Evolutionary conservation across 2,888 invertebrate genomes (phyloP), one percentile per base, ranked within the genome.

Genomic region (Oscheius sp.): DNA sequence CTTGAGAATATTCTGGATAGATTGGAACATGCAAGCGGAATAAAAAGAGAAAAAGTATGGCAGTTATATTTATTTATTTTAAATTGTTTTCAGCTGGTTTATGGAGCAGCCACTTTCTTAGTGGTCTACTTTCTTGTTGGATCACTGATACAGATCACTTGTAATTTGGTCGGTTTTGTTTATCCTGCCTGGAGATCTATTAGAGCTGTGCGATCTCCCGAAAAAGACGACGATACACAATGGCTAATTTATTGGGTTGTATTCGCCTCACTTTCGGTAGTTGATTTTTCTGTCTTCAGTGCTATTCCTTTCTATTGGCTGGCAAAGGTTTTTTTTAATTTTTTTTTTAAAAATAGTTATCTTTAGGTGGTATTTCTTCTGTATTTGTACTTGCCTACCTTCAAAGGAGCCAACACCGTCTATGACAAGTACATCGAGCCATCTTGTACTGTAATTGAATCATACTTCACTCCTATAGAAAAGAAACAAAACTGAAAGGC

Each of bases 211-310:
- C 91, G 91, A 81, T 89, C 89, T 27, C 71, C 78, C 9, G 81
- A 86, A 76, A 91, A 91, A 81, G 90, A 91, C 16, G 80, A 80
- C 68, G 80, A 81, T 61, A 81, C 75, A 18, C 88, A 96, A 90
- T 99, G 98, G 98, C 91, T 98, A 82, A 96, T 94, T 0, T 98
- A 98, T 89, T 98, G 98, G 98, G 95, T 96, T n/a, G 95, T 96
- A 9, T 98, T 93, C 91, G 94, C 95, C 27, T 91, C 93, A 75
- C 95, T 98, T 90, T 94, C 94, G 13, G 91, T 96, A 69, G 13
- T 94, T 70, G 98, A 98, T 90, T 95, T 93, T 90, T 91, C 94
- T 84, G 93, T 98, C 85, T 89, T 92, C 64, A 90, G 90, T 83
- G 93, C 95, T 93, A 94, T 97, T 88, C 97, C 97, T 2, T 92